A percentile compares a stretch with the other conserved stretches of the same genome.
phyloP scores from a whole-genome alignment of 2,113 vertebrate species.

The Equus quagga region DNA sequence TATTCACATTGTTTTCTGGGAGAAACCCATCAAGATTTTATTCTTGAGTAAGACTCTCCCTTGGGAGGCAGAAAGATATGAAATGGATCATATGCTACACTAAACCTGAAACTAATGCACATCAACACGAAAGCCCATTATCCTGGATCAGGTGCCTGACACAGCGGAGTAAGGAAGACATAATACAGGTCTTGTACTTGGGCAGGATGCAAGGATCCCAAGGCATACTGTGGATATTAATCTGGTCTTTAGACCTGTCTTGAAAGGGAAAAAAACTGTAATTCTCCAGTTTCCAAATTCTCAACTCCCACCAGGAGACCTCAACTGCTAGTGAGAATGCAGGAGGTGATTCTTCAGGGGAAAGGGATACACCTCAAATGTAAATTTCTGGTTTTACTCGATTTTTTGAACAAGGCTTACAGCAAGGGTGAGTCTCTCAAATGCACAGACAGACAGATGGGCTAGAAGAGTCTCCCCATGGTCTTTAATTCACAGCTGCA shows the following conservation, averaged over 20 bases:
- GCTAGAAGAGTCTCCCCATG: background rate
- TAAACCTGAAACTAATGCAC: slow-evolving; percentile 63
- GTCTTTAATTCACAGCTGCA: slow-evolving; percentile 52
- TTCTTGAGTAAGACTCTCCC: slow-evolving; percentile 69
- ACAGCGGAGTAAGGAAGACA: slow-evolving; percentile 49
- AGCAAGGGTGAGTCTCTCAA: slow-evolving; percentile 12
- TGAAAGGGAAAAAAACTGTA: slow-evolving; percentile 13
- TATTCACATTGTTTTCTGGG: slow-evolving; percentile 84
- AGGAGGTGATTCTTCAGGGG: background rate
- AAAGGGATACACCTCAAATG: background rate
- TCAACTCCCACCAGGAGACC: slow-evolving; percentile 1
- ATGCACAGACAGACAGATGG: background rate
- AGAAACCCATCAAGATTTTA: slow-evolving; percentile 81
- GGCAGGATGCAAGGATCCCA: slow-evolving; percentile 51
- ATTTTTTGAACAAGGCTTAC: background rate
- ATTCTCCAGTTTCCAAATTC: background rate
- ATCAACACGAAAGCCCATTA: slow-evolving; percentile 56
- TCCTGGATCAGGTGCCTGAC: slow-evolving; percentile 59
- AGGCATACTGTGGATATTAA: background rate
- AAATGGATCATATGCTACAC: slow-evolving; percentile 53
- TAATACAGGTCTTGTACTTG: slow-evolving; percentile 56
- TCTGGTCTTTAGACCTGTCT: background rate
- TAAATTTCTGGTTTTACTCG: slow-evolving; percentile 54
- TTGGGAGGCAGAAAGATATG: slow-evolving; percentile 67
- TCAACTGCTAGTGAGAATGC: background rate